Percentiles rank a stretch among this genome's conserved stretches.
Conservation (phyloP, 1,140 invertebrate species). For the Camponotus floridanus region DNA sequence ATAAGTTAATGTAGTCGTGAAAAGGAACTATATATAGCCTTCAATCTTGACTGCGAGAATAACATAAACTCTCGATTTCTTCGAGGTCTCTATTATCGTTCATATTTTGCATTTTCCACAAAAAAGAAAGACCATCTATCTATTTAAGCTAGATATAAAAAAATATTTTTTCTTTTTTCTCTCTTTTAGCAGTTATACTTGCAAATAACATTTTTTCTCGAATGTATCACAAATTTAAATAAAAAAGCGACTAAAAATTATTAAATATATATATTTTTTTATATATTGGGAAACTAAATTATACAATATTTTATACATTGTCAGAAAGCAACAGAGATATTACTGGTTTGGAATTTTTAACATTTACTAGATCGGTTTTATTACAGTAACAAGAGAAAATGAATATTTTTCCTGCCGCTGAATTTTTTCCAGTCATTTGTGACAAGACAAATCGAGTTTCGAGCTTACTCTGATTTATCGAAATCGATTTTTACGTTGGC, state of each 20-base stretch:
- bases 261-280: neutral
- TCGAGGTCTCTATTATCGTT: neutral
- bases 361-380: slow-evolving; percentile 1
- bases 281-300: neutral
- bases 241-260: neutral
- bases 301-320: neutral
- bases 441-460: slow-evolving; percentile 16
- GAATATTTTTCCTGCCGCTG: neutral
- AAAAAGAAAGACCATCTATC: neutral
- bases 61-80: neutral
- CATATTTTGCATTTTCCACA: neutral
- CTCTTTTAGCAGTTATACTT: neutral
- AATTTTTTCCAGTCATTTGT: slow-evolving; percentile 22
- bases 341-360: neutral
- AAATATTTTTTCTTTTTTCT: no score
- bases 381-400: neutral
- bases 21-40: neutral
- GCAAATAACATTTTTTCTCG: neutral
- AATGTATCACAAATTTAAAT: neutral
- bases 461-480: slow-evolving; percentile 28
- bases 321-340: neutral
- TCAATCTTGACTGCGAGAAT: neutral
- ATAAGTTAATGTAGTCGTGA: neutral
- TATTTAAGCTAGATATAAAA: neutral
- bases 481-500: slow-evolving; percentile 28